phyloP scores from a whole-genome alignment of 1,140 invertebrate species.

The Caenorhabditis remanei region DNA sequence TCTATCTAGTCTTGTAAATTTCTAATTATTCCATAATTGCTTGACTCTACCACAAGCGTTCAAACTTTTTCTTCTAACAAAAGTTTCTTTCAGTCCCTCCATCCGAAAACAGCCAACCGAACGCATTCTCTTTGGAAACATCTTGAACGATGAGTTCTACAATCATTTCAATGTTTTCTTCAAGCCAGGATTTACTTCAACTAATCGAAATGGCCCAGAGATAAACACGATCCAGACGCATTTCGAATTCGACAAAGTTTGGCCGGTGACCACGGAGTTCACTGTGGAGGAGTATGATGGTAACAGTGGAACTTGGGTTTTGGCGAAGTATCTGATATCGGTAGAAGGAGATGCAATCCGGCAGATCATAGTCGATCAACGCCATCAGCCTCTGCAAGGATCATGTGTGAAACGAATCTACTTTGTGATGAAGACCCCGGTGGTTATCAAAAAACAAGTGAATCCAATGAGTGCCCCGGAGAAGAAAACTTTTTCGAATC shows the following conservation, averaged over 20 bases:
- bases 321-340: not conserved
- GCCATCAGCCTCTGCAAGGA: too few species aligned
- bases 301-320: not conserved
- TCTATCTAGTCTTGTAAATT: too few species aligned
- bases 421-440: not conserved
- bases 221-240: not conserved
- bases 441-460: not conserved
- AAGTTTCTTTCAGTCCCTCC: not conserved
- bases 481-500: not conserved
- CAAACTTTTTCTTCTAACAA: too few species aligned
- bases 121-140: not conserved
- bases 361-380: not conserved
- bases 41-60: not conserved
- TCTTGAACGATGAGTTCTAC: not conserved
- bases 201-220: not conserved
- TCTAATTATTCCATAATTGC: not conserved
- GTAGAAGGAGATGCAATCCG: not conserved
- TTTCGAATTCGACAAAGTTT: not conserved
- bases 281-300: not conserved
- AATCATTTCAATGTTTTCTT: not conserved
- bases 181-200: not conserved
- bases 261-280: not conserved
- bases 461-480: not conserved
- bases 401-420: not conserved
- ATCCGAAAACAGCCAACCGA: not conserved